Conservation (phyloP, 2,113 vertebrate species). For the Agelaius phoeniceus region DNA sequence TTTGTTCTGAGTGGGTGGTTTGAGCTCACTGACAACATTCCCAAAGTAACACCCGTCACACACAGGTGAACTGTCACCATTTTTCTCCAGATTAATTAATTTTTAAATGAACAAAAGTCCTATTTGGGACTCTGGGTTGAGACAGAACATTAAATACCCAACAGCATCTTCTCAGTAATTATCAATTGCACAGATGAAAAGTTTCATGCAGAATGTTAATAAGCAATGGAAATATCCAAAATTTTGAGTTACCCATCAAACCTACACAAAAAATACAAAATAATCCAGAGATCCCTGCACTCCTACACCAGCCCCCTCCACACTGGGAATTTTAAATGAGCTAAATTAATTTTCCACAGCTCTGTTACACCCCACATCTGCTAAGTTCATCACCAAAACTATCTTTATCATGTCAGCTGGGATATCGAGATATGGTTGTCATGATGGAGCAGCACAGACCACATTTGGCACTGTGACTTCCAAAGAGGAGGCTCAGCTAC, state of each 20-base stretch:
- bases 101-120: not conserved
- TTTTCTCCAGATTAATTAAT: not conserved
- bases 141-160: not conserved
- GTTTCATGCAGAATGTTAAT: not conserved
- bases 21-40: not conserved
- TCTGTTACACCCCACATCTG: not conserved
- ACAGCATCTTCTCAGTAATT: not conserved
- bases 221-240: not conserved
- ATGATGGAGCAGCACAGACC: not conserved
- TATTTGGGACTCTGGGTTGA: not conserved
- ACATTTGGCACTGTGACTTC: not conserved
- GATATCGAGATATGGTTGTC: not conserved
- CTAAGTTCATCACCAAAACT: not conserved
- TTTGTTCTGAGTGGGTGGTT: not conserved
- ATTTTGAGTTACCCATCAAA: not conserved
- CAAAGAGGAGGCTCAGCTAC: not conserved
- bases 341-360: not conserved
- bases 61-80: not conserved
- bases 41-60: not conserved
- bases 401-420: not conserved
- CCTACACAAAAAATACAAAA: not conserved
- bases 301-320: not conserved
- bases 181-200: not conserved
- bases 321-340: not conserved
- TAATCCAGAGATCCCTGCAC: not conserved